These are phyloP conservation scores for Collichthys lucidus DNA, from an alignment of 2,113 vertebrate genomes.

Conservation along the genomic window DNA sequence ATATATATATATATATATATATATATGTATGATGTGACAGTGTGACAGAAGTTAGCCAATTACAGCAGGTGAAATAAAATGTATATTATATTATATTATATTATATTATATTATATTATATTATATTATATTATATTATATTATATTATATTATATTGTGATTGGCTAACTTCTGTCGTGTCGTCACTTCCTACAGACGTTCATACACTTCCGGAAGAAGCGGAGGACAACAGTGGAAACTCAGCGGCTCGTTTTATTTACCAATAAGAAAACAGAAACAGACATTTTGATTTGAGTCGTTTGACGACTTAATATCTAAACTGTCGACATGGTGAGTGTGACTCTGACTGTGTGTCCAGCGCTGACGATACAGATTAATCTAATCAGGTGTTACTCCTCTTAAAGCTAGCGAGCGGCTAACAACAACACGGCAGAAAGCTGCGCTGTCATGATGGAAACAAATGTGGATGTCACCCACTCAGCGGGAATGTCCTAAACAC, in stretches of 20 bases:
- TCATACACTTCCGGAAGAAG: slow-evolving; percentile 62
- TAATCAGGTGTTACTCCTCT: too few relatives aligned
- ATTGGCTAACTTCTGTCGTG: slow-evolving; percentile 1
- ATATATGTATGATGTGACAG: too few relatives aligned
- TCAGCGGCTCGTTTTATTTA: background rate
- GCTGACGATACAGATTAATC: background rate
- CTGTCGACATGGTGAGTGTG: slow-evolving; percentile 70
- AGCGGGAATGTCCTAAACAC: accelerated
- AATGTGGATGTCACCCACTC: background rate
- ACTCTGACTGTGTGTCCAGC: accelerated
- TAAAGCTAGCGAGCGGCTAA: slow-evolving; percentile 42
- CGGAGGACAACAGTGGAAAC: slow-evolving; percentile 61
- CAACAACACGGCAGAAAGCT: slow-evolving; percentile 64
- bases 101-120: too few relatives aligned
- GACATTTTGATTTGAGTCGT: background rate
- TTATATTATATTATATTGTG: too few relatives aligned
- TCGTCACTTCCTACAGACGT: slow-evolving; percentile 57
- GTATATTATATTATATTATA: too few relatives aligned
- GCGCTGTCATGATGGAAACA: slow-evolving; percentile 65
- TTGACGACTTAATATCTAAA: background rate
- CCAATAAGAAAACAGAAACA: background rate
- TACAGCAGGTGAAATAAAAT: too few relatives aligned
- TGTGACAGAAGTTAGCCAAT: too few relatives aligned
- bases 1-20: too few relatives aligned
- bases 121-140: too few relatives aligned